Evolutionary conservation across 2,113 vertebrate species (phyloP), one percentile per base, ranked within the genome.

Genomic region (Cavia porcellus): DNA sequence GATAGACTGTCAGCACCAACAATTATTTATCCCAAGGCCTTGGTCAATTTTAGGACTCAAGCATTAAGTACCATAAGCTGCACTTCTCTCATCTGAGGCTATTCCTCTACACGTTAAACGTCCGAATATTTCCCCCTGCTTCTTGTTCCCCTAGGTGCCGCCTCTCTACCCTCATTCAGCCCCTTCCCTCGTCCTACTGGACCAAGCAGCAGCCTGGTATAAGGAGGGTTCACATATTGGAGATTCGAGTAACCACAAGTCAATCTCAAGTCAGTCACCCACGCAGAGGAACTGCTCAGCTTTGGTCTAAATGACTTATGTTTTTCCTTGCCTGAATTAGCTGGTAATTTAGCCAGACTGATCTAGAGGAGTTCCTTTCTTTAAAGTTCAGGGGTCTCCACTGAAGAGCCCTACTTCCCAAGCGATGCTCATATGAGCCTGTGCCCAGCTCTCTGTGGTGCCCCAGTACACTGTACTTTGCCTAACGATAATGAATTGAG

Each of bases 401-500:
- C 35, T 97, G 94, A 97, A 89, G 90, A 93, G 95, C 86, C 88
- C 92, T 59, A 66, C 92, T 96, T 97, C 94, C 96, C 83, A 80
- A 94, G 90, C 28, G 82, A 88, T 52, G 93, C 89, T 96, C 57
- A 38, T 25, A 8, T 38, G 93, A 97, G 97, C 57, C 85, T 28
- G 45, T 0, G n/a, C 96, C 95, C 85, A 89, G 96, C 92, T 79
- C 79, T 95, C 86, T 57, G 92, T 19, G 19, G 86, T 89, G 86
- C 59, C 62, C 4, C 57, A 62, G 62, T 57, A 84, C 86, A 96
- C 32, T 79, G 83, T 97, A 90, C 96, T 97, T 97, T 97, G 95
- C 94, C 89, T 97, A 97, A 96, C 57, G 95, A 94, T 97, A 97
- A 98, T 97, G 94, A 98, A 98, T 98, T 52, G 47, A 64, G 59